Evolutionary conservation across 2,797 vertebrate species (phyloP).

Genomic region (Zalophus californianus): DNA sequence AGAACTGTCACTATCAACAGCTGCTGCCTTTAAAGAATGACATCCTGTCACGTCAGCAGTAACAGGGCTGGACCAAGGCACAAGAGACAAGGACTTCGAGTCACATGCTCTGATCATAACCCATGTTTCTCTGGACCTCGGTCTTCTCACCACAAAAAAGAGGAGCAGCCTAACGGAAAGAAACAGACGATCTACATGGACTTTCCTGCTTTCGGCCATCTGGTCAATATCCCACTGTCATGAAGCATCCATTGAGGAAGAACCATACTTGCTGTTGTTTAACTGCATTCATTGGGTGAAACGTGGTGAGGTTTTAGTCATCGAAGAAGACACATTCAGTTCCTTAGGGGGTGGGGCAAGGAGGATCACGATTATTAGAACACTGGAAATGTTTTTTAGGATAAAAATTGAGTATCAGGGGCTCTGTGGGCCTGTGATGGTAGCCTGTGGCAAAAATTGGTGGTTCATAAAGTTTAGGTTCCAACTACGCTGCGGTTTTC

Average conservation of each 20-base stretch:
- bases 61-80: not conserved
- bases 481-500: not conserved
- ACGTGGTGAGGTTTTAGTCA: not conserved
- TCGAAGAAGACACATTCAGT: not conserved
- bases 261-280: not conserved
- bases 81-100: not conserved
- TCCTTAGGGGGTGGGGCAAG: no score
- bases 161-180: not conserved
- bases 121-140: not conserved
- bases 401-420: not conserved
- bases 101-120: not conserved
- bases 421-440: not conserved
- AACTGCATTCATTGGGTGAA: not conserved
- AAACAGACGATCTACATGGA: accelerated
- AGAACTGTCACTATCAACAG: not conserved
- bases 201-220: not conserved
- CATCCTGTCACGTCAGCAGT: not conserved
- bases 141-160: not conserved
- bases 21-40: not conserved
- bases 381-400: not conserved
- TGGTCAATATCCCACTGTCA: not conserved
- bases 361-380: not conserved
- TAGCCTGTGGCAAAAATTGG: not conserved
- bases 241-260: not conserved
- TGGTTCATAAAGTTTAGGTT: not conserved